A percentile compares a stretch with the other conserved stretches of the same genome.
Evolutionary conservation across 2,113 vertebrate species (phyloP).

Genomic region (Nothoprocta perdicaria): DNA sequence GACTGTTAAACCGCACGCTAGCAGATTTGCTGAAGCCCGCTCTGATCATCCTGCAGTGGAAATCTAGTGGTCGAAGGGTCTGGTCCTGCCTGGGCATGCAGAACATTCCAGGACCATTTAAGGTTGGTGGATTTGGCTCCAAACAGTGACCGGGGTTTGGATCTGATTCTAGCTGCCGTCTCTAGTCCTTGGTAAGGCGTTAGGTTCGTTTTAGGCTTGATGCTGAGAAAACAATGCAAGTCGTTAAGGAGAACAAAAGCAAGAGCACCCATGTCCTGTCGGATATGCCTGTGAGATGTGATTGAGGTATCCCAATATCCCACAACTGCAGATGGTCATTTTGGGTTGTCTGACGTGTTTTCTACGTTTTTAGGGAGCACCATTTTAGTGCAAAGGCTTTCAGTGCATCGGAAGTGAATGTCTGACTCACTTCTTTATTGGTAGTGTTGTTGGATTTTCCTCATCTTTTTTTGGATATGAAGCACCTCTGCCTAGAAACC

Average conservation of each 20-base stretch:
- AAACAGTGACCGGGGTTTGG: rapidly evolving
- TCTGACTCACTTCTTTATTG: background rate
- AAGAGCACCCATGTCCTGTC: rapidly evolving
- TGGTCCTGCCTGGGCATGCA: background rate
- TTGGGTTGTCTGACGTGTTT: background rate
- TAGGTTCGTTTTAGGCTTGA: background rate
- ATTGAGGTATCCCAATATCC: background rate
- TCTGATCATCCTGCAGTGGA: background rate
- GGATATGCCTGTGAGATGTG: background rate
- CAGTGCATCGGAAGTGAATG: rapidly evolving
- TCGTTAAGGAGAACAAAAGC: background rate
- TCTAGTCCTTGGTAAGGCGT: background rate
- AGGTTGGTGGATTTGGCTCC: background rate
- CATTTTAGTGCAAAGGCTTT: rapidly evolving
- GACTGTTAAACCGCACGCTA: background rate
- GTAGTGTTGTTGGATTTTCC: background rate
- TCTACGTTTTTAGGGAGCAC: background rate
- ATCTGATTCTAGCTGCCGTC: background rate
- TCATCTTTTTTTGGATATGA: background rate
- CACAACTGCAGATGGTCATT: rapidly evolving
- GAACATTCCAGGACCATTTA: background rate
- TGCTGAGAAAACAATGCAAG: background rate
- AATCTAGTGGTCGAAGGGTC: background rate
- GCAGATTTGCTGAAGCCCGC: background rate
- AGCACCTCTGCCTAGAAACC: background rate